phyloP scores from a whole-genome alignment of 2,888 invertebrate genomes.

The Sipha maydis region DNA sequence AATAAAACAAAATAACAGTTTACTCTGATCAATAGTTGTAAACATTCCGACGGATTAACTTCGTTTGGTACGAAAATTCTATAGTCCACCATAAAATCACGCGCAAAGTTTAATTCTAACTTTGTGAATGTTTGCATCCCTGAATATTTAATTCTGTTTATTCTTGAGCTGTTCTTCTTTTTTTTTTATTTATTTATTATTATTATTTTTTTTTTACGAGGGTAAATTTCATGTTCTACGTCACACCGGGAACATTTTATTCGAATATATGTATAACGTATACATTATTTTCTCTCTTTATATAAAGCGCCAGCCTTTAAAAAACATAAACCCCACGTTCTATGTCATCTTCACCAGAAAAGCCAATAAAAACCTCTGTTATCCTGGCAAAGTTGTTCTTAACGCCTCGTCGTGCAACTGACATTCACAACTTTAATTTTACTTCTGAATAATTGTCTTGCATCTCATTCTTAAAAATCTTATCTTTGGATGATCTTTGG shows the following conservation, averaged over 20 bases:
- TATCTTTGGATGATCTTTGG: slow-evolving; percentile 5
- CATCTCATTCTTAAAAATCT: background rate
- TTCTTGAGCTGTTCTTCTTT: slow-evolving; percentile 7
- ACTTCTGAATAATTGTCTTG: slow-evolving; percentile 39
- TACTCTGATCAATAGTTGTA: background rate
- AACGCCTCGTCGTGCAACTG: slow-evolving; percentile 55
- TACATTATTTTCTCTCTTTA: slow-evolving; percentile 29
- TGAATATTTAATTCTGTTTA: slow-evolving; percentile 51
- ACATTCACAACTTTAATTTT: slow-evolving; percentile 51
- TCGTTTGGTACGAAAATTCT: background rate
- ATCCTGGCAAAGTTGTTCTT: slow-evolving; percentile 23
- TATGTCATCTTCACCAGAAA: slow-evolving; percentile 36
- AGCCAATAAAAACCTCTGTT: slow-evolving; percentile 44
- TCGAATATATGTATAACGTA: background rate
- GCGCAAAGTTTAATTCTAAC: slow-evolving; percentile 29
- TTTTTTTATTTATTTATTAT: background rate
- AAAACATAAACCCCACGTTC: slow-evolving; percentile 40
- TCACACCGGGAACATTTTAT: slow-evolving; percentile 34
- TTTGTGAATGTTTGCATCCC: slow-evolving; percentile 2
- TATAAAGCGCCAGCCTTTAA: slow-evolving; percentile 4
- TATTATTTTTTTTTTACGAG: slow-evolving; percentile 29
- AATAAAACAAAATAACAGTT: background rate
- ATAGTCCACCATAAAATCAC: background rate
- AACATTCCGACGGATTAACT: slow-evolving; percentile 15
- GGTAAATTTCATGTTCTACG: slow-evolving; percentile 28